Base-by-base conservation (phyloP, 1,140 invertebrate genomes). In the Nephila pilipes region DNA sequence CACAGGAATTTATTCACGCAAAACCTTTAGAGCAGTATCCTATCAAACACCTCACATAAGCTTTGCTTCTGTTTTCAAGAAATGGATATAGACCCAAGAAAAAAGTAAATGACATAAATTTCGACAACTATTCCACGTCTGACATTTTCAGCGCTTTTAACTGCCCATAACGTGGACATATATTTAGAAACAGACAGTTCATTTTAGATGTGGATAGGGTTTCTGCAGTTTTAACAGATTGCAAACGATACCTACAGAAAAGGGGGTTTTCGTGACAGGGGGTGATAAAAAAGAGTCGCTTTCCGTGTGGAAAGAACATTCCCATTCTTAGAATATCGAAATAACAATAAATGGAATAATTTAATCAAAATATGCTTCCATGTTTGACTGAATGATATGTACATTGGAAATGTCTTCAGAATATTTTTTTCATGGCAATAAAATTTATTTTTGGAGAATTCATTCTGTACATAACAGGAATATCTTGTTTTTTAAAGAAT, bases 341-440 rank as follows among this genome's bases (percentile, higher is more conserved):
- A 87, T 65, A 87, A 87, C 60, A 87, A 87, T 87, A 87, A 87
- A 87, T 22, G 85, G 85, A 87, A 87, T 87, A 87, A 87, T 87
- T 87, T 87, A 87, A 87, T 87, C 57, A 87, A 46, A 87, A 87
- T 87, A 58, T 16, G 54, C 29, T 20, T 32, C 54, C 25, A 29
- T 58, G 83, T 81, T 12, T 25, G 79, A 55, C 46, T n/a, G 46
- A 25, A 81, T 22, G 22, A 81, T 16, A 54, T 25, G 22, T 38
- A 54, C 38, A 81, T 38, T 54, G 6, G n/a, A n/a, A 25, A 81
- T 54, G 79, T 54, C 79, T 69, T 69, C 12, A 29, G 29, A 69
- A 69, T 69, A 69, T 69, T 32, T 69, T 22, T 60, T 60, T 69
- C 32, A 29, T 32, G 65, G 65, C 14, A 69, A 12, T 69, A n/a